Conservation (phyloP, 2,113 vertebrate species). For the Hiodon tergisus region DNA sequence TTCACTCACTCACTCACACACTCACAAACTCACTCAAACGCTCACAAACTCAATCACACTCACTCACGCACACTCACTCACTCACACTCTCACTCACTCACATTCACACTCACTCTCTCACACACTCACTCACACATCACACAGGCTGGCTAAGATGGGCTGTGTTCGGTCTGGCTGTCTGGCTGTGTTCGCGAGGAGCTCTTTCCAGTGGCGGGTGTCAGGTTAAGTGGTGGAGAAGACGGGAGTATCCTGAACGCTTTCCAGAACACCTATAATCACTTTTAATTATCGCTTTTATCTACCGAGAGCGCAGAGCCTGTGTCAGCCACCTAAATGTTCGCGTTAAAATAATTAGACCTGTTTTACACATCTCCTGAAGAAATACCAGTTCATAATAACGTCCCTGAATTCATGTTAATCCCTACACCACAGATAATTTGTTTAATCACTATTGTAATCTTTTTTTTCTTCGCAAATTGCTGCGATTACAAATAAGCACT, state of each 20-base stretch:
- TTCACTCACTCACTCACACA: no score
- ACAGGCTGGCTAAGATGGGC: background rate
- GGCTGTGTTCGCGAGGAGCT: background rate
- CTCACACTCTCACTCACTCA: no score
- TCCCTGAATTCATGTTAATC: slow-evolving; percentile 7
- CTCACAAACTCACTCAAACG: no score
- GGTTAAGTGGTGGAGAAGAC: no score
- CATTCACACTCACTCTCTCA: no score
- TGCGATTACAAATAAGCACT: background rate
- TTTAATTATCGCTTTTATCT: background rate
- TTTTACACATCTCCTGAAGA: background rate
- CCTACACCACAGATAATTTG: background rate
- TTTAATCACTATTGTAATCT: background rate
- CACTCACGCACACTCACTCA: no score
- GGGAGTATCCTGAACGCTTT: background rate
- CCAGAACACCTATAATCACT: background rate
- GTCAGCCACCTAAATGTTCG: background rate
- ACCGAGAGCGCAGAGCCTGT: background rate
- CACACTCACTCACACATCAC: no score
- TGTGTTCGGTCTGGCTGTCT: background rate
- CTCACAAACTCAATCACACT: no score
- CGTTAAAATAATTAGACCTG: slow-evolving; percentile 11
- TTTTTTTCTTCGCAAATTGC: background rate
- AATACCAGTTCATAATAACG: background rate
- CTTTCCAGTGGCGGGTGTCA: background rate